Evolutionary conservation across 2,113 vertebrate genomes (phyloP).

Genomic region (Henicopernis longicauda): DNA sequence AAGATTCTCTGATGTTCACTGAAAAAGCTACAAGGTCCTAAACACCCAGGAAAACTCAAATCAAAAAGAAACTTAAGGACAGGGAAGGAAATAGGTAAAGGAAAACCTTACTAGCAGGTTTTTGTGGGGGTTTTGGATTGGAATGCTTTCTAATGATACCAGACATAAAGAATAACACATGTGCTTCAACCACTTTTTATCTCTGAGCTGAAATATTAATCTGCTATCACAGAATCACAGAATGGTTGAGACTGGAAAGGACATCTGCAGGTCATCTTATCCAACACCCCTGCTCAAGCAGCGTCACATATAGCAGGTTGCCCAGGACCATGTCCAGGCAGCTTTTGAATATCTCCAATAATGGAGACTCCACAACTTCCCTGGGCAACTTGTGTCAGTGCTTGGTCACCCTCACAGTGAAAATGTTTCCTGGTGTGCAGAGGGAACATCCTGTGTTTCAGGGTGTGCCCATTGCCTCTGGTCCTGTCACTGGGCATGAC

Average conservation of each 20-base stretch:
- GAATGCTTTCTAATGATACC: background rate
- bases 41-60: background rate
- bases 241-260: background rate
- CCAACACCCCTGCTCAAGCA: background rate
- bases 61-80: background rate
- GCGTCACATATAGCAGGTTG: background rate
- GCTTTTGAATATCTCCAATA: background rate
- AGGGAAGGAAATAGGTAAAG: background rate
- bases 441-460: too few species aligned
- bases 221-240: background rate
- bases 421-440: too few species aligned
- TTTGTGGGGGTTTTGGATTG: background rate
- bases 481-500: too few species aligned
- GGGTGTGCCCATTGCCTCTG: too few species aligned
- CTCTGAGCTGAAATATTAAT: background rate
- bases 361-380: too few species aligned
- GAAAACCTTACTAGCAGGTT: background rate
- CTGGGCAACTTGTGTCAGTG: too few species aligned
- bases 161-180: background rate
- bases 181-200: background rate
- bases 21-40: background rate
- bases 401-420: too few species aligned
- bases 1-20: background rate
- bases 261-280: background rate
- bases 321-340: background rate